Base-by-base conservation (phyloP, 2,113 vertebrate species). In the Ceyx melanurus region DNA sequence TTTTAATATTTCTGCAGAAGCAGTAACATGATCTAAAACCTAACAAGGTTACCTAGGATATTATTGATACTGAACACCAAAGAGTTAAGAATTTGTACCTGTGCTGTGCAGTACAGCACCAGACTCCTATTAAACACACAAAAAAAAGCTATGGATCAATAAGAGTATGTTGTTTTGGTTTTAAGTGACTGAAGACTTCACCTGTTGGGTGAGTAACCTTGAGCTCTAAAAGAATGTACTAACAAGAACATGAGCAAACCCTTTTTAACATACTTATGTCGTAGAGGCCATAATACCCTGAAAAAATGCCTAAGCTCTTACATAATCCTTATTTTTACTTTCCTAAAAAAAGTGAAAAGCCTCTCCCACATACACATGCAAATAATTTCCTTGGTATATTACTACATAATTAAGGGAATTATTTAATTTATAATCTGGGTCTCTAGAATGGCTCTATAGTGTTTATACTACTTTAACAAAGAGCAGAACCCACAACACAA, bases 271-370 rank as follows among this genome's bases (percentile, higher is more conserved):
- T 12, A 42, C 48, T 92, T 75, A 25, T 5, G 15, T 7, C 53
- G 33, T 21, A 57, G 29, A 64, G 29, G 64, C 12, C 33, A 28
- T 75, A 94, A 93, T 45, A 62, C 51, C 48, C 78, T 29, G 22
- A 89, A 82, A 82, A 93, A 87, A 94, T 91, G 81, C 56, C 75
- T 87, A 90, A 89, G 86, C 77, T 86, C 5, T 58, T 76, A 66
- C 62, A 81, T 54, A 87, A 76, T 0, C 7, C 31, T 68, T 28
- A 15, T 57, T 90, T 78, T 79, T 46, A 82, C n/a, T 28, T 65
- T 40, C 9, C 17, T 31, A 45, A 23, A 75, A 12, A 26, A 60
- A 84, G 25, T 15, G 15, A 42, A 82, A 70, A 86, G 23, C 31
- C 15, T 3, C 37, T 56, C 10, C 14, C 37, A 58, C 10, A 18